phyloP scores from a whole-genome alignment of 2,888 invertebrate genomes.

The Tachina lurida region DNA sequence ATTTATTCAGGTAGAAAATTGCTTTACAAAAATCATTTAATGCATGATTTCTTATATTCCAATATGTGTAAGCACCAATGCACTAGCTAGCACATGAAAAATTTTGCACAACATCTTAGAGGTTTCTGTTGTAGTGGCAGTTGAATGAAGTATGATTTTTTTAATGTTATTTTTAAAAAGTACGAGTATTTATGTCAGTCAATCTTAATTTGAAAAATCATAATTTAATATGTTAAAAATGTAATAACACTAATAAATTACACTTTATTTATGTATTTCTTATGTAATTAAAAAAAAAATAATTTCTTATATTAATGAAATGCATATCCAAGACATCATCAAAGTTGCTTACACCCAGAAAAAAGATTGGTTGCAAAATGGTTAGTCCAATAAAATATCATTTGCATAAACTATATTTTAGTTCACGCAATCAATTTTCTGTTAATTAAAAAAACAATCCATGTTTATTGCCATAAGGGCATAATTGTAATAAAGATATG shows the following conservation, averaged over 20 bases:
- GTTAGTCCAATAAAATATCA: too few species aligned
- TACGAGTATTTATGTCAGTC: not conserved
- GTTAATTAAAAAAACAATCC: too few species aligned
- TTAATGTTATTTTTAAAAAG: not conserved
- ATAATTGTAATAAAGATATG: too few species aligned
- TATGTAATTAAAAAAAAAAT: too few species aligned
- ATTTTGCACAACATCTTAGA: not conserved
- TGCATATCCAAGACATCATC: too few species aligned
- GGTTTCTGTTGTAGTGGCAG: not conserved
- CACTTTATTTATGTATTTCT: too few species aligned
- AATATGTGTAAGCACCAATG: not conserved
- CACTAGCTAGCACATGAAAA: not conserved
- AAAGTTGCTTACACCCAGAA: too few species aligned
- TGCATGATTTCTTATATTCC: constrained; percentile 59
- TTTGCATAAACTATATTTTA: too few species aligned
- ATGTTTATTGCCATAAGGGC: too few species aligned
- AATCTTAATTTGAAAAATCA: not conserved
- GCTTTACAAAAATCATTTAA: constrained; percentile 59
- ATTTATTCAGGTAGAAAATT: constrained; percentile 66
- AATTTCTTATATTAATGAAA: too few species aligned
- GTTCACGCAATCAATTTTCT: too few species aligned
- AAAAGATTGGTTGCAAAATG: too few species aligned
- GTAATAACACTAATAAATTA: not conserved
- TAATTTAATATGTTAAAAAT: not conserved
- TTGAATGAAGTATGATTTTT: not conserved